Conservation (phyloP, 2,797 vertebrate species). For the Cuniculus paca region DNA sequence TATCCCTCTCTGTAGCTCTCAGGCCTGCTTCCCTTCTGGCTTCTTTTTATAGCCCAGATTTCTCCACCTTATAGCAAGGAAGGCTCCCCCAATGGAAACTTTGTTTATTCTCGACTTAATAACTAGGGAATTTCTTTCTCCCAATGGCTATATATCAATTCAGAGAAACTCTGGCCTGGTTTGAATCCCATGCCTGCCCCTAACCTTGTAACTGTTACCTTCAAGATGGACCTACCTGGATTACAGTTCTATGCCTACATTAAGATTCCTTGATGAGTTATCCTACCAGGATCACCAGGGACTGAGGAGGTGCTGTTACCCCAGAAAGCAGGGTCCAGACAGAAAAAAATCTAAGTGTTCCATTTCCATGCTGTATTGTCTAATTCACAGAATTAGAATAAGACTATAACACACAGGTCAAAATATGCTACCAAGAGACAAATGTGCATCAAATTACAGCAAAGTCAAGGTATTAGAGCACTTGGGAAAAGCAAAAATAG, state of each 20-base stretch:
- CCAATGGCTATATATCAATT: neutral
- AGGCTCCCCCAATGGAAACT: neutral
- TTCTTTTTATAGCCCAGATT: neutral
- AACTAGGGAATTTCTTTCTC: neutral
- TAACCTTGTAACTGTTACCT: neutral
- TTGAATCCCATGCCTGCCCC: neutral
- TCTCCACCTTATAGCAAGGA: neutral
- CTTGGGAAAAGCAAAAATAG: constrained; percentile 43
- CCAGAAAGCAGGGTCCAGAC: neutral
- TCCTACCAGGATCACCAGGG: neutral
- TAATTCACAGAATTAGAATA: constrained; percentile 52
- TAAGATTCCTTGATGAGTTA: neutral
- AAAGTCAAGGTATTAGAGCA: constrained; percentile 36
- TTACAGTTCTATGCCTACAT: neutral
- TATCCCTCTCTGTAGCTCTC: neutral
- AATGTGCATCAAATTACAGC: constrained; percentile 9
- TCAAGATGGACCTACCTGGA: neutral
- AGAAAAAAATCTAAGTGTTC: neutral
- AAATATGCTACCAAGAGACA: constrained; percentile 50
- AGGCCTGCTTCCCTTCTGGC: neutral
- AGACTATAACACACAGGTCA: constrained; percentile 4
- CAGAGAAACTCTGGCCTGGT: neutral
- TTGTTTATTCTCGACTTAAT: constrained; percentile 15
- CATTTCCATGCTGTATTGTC: neutral
- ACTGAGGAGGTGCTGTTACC: neutral